Percentiles rank a stretch among this genome's conserved stretches.
Evolutionary conservation across 2,888 invertebrate genomes (phyloP).

Genomic region (Agrochola macilenta): DNA sequence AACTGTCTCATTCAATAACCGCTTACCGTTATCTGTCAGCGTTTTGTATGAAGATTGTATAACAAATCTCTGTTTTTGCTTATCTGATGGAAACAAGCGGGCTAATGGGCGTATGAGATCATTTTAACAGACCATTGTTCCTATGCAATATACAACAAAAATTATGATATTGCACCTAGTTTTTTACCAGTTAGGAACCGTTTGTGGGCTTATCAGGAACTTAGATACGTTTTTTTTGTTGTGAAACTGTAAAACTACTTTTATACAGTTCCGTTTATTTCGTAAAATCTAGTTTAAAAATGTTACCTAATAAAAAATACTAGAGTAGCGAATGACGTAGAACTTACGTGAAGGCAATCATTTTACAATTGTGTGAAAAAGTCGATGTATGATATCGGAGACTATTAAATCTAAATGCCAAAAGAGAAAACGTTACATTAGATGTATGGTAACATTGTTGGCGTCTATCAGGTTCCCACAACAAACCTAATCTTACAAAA

Average conservation of each 20-base stretch:
- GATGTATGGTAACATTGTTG: conserved; percentile 60
- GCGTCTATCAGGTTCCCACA: conserved; percentile 48
- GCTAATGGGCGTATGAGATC: conserved; percentile 71
- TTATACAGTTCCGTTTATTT: conserved; percentile 21
- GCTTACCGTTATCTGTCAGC: conserved; percentile 62
- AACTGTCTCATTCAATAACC: conserved; percentile 64
- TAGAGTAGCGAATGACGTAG: conserved; percentile 31
- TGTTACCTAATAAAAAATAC: conserved; percentile 38
- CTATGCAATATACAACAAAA: conserved; percentile 58
- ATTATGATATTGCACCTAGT: conserved; percentile 60
- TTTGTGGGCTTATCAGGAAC: conserved; percentile 51
- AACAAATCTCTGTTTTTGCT: conserved; percentile 67
- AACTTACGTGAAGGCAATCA: conserved; percentile 51
- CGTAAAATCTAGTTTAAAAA: conserved; percentile 21
- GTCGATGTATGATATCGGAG: conserved; percentile 58
- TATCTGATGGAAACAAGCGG: conserved; percentile 70
- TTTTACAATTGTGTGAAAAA: conserved; percentile 67
- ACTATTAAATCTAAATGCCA: conserved; percentile 63
- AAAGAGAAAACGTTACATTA: conserved; percentile 63
- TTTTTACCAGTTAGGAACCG: conserved; percentile 39
- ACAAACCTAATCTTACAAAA: conserved; percentile 31
- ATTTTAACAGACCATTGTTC: conserved; percentile 73
- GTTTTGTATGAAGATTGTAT: conserved; percentile 66
- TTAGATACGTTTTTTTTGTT: conserved; percentile 37
- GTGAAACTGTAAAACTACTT: conserved; percentile 27